Percentiles rank a stretch among this genome's conserved stretches.
Conservation (phyloP, 2,888 invertebrate genomes). For the Liodrosophila aerea region DNA sequence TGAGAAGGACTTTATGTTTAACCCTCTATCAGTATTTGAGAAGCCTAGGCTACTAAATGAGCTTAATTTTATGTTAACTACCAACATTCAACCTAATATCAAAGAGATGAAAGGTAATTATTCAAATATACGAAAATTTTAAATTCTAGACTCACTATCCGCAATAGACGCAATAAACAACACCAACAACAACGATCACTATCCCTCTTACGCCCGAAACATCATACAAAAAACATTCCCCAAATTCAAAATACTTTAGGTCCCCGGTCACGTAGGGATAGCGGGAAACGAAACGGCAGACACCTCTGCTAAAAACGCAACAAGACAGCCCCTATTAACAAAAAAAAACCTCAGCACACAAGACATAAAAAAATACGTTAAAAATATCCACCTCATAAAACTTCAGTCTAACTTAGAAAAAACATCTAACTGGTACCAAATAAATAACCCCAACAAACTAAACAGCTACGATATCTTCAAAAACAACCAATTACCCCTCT, state of each 20-base stretch:
- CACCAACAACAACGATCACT: not conserved
- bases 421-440: no score
- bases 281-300: not conserved
- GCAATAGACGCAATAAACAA: conserved; percentile 5
- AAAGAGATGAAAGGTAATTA: conserved; percentile 51
- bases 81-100: conserved; percentile 36
- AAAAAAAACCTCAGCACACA: not conserved
- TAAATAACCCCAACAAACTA: no score
- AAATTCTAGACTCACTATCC: conserved; percentile 1
- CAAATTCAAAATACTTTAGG: conserved; percentile 14
- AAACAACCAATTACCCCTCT: no score
- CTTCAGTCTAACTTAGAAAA: no score
- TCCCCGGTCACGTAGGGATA: conserved; percentile 1
- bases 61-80: conserved; percentile 40
- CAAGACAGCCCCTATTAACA: not conserved
- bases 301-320: not conserved
- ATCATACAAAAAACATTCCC: not conserved
- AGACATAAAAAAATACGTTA: no score
- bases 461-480: no score
- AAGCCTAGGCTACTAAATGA: conserved; percentile 29
- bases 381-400: no score
- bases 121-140: not conserved
- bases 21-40: conserved; percentile 39
- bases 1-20: conserved; percentile 33
- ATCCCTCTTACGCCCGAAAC: no score